A percentile compares a stretch with the other conserved stretches of the same genome.
Evolutionary conservation across 1,140 invertebrate genomes (phyloP).

Genomic region (Brachionus asplanchnoidis): DNA sequence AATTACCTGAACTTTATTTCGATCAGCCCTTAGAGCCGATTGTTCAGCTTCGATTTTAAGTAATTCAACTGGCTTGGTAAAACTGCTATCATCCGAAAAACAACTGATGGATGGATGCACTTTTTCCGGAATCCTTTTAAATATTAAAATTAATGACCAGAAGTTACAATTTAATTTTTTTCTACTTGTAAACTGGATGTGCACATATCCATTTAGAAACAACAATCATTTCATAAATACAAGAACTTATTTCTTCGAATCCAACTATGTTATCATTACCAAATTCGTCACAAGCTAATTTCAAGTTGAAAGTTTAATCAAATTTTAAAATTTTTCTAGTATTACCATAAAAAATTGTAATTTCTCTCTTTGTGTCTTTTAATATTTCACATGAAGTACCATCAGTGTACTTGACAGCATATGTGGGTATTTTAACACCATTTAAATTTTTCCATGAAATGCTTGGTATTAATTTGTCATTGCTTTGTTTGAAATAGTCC

Average conservation of each 20-base stretch:
- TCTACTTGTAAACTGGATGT: constrained; percentile 4
- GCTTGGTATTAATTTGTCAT: constrained; percentile 11
- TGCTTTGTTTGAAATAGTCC: constrained; percentile 23
- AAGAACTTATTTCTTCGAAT: constrained; percentile 41
- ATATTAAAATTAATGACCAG: background rate
- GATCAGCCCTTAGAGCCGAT: background rate
- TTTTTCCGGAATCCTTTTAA: constrained; percentile 15
- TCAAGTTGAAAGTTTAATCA: background rate
- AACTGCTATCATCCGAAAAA: background rate
- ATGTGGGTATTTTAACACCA: constrained; percentile 4
- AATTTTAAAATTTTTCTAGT: background rate
- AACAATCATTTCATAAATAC: constrained; percentile 39
- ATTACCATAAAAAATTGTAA: constrained; percentile 37
- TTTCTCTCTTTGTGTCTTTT: constrained; percentile 7
- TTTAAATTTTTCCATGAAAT: constrained; percentile 29
- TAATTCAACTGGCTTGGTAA: background rate
- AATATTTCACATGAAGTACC: constrained; percentile 39
- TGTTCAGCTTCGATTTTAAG: background rate
- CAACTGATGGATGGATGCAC: background rate
- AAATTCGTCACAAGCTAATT: constrained; percentile 26
- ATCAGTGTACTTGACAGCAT: constrained; percentile 31
- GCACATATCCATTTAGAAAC: constrained; percentile 26
- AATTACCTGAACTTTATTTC: constrained; percentile 17
- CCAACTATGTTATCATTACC: constrained; percentile 29
- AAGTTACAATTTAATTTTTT: background rate